Evolutionary conservation across 2,113 vertebrate species (phyloP).

Genomic region (Nannospalax galili): DNA sequence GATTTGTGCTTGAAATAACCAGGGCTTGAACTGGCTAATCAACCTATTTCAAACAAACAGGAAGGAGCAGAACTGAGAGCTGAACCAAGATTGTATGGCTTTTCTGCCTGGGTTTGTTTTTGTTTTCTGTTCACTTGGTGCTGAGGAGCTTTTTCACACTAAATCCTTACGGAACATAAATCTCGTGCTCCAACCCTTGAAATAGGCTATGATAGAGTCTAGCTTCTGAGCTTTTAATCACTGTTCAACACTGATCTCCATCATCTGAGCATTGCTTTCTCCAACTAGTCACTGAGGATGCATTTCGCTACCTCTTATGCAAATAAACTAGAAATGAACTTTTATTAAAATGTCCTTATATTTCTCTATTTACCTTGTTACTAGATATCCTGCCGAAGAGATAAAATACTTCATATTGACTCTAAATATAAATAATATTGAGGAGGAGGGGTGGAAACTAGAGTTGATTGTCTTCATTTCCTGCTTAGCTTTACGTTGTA

Average conservation of each 20-base stretch:
- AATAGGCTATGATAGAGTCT: not conserved
- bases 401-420: not conserved
- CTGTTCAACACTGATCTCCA: not conserved
- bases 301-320: not conserved
- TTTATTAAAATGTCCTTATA: not conserved
- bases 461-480: not conserved
- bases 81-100: not conserved
- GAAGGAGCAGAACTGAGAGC: not conserved
- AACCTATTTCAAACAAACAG: not conserved
- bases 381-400: not conserved
- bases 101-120: not conserved
- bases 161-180: not conserved
- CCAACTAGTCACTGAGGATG: not conserved
- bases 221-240: not conserved
- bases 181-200: not conserved
- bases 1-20: not conserved
- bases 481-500: not conserved
- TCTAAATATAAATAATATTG: not conserved
- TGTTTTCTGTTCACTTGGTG: not conserved
- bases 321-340: not conserved
- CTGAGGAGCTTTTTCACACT: not conserved
- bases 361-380: not conserved
- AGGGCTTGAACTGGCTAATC: not conserved
- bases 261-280: not conserved
- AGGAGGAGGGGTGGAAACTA: not conserved